Percentiles rank a stretch among this genome's conserved stretches.
These are phyloP conservation scores for Gallinago media DNA, from an alignment of 2,113 vertebrate genomes.

Conservation along the genomic window DNA sequence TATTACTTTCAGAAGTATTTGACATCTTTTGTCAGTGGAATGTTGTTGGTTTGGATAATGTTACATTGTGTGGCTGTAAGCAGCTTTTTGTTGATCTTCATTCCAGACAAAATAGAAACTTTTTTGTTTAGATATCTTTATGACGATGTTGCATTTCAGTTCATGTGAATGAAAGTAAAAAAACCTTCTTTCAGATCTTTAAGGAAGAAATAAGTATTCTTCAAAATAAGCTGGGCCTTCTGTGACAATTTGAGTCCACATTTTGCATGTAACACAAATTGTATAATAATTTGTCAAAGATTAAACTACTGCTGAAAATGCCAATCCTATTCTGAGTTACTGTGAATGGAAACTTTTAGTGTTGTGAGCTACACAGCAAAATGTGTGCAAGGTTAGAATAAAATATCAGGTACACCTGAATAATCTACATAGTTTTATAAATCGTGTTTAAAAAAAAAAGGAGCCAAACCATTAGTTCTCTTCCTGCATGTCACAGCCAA, in stretches of 20 bases:
- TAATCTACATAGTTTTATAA: background rate
- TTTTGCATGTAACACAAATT: slow-evolving; percentile 27
- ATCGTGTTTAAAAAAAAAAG: background rate
- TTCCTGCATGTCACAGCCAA: background rate
- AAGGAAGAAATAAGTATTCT: slow-evolving; percentile 24
- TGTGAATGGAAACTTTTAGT: background rate
- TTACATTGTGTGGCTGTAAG: background rate
- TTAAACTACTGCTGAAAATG: background rate
- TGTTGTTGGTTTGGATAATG: background rate
- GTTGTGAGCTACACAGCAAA: background rate
- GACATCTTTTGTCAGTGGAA: background rate
- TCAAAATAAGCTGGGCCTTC: slow-evolving; percentile 34
- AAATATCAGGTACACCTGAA: background rate
- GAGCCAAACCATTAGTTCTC: background rate
- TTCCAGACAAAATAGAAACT: slow-evolving; percentile 26
- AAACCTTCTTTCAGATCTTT: slow-evolving; percentile 38
- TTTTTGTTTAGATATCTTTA: slow-evolving; percentile 12
- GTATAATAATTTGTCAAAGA: background rate
- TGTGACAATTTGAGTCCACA: slow-evolving; percentile 25
- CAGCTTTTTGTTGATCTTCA: slow-evolving; percentile 36
- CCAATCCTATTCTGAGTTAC: background rate
- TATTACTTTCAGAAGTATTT: slow-evolving; percentile 2
- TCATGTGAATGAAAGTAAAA: slow-evolving; percentile 36
- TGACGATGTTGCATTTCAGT: slow-evolving; percentile 39
- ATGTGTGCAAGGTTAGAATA: background rate